Evolutionary conservation across 1,140 invertebrate species (phyloP), one percentile per base, ranked within the genome.

Genomic region (Drepana arcuata): DNA sequence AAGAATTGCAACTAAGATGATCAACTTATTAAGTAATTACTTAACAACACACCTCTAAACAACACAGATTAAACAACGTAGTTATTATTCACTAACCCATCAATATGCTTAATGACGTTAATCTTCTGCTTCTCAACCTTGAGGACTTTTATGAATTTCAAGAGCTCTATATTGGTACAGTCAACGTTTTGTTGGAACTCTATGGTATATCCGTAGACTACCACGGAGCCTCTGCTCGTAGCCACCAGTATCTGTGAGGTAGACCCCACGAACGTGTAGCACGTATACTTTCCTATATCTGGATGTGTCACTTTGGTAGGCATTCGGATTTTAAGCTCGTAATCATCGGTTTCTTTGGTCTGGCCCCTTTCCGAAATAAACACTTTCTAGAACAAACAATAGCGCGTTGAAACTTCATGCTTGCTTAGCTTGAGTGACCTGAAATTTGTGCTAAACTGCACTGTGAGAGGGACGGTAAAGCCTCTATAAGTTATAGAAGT

Each of bases 51-150:
- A n/a, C n/a, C n/a, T n/a, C n/a, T n/a, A n/a, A n/a, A n/a, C n/a
- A n/a, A n/a, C n/a, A n/a, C n/a, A n/a, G n/a, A n/a, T n/a, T n/a
- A n/a, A n/a, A n/a, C n/a, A n/a, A n/a, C n/a, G n/a, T n/a, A n/a
- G n/a, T n/a, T n/a, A n/a, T n/a, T n/a, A n/a, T n/a, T n/a, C n/a
- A 47, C 60, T 60, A 24, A 77, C 77, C 64, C 61, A 34, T 81
- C 74, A 34, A 77, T 42, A 47, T 43, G 60, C 23, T 65, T 70
- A 7, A 81, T 75, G 9, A 70, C 63, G 21, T 75, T 61, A 11
- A 81, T 81, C 28, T 31, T 66, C 16, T 37, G 47, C 6, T 59
- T 46, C 13, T 75, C 59, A 0, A 82, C 14, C 27, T 66, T 68
- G 16, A 79, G 27, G 0, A 59, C 49, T 36, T 82, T 82, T 13